Evolutionary conservation across 2,888 invertebrate genomes (phyloP).

Genomic region (Eustalomyia histrio): DNA sequence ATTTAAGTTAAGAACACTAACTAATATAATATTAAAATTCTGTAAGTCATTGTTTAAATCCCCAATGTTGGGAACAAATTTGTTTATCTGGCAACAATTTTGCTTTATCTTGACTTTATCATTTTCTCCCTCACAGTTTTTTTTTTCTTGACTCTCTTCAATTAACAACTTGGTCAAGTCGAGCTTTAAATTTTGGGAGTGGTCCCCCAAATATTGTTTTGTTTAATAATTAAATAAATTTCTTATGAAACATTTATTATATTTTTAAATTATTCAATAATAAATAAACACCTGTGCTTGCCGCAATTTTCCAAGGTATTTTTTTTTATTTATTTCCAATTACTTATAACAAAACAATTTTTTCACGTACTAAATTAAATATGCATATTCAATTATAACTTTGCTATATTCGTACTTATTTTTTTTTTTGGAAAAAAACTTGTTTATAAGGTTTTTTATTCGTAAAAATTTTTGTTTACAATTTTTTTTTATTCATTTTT

Average conservation of each 20-base stretch:
- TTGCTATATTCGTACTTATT: not conserved
- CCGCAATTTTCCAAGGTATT: not conserved
- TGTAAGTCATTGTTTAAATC: not conserved
- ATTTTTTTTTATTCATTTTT: constrained; percentile 12
- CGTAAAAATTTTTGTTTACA: not conserved
- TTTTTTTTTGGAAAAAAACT: not conserved
- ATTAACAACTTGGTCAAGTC: constrained; percentile 48
- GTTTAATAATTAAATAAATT: constrained; percentile 30
- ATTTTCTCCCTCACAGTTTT: constrained; percentile 18
- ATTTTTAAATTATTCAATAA: constrained; percentile 15
- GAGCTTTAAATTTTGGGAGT: constrained; percentile 65
- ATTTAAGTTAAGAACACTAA: too few relatives aligned
- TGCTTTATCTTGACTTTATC: constrained; percentile 4
- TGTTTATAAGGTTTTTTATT: not conserved
- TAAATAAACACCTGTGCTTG: constrained; percentile 44
- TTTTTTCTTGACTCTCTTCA: constrained; percentile 16
- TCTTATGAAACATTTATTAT: constrained; percentile 18
- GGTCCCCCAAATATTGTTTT: constrained; percentile 50
- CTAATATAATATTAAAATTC: too few relatives aligned
- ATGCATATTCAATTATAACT: constrained; percentile 6
- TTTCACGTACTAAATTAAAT: not conserved
- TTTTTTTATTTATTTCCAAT: not conserved
- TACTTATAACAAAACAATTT: not conserved
- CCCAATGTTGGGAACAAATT: not conserved
- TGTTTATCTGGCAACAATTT: not conserved